Evolutionary conservation across 2,888 invertebrate species (phyloP), one percentile per base, ranked within the genome.

Genomic region (Griposia aprilina): DNA sequence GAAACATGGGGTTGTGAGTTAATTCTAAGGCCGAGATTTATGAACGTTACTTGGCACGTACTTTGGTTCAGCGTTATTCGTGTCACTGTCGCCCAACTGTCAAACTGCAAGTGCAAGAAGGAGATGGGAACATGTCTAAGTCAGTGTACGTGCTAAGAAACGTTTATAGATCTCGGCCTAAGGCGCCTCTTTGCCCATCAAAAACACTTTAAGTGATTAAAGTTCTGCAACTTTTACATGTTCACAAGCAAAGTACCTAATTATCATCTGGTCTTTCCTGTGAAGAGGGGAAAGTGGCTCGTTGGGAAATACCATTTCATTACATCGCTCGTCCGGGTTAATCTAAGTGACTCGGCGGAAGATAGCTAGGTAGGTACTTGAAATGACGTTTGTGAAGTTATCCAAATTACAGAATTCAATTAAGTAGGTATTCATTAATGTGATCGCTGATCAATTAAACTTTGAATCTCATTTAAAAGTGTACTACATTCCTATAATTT

Each of bases 261-360:
- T 76, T 41, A 48, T 36, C 36, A 55, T 62, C 82, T 82, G 82
- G 67, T 62, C 0, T 82, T 80, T 82, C 77, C 77, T 20, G 23
- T 7, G 15, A 2, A 26, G 26, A 36, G 45, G 81, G 11, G 57
- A 78, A 78, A 78, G 50, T 41, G 11, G 57, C 41, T 41, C 23
- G 7, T 23, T 50, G 23, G 71, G 60, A 30, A 81, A 81, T 70
- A 80, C 81, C 55, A 20, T n/a, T 23, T 36, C 26, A 48, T 69
- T n/a, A 26, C 26, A 26, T 45, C 36, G n/a, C n/a, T n/a, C n/a
- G 30, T 73, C 45, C 50, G 80, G 70, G 80, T 80, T 48, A 68
- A 10, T 48, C 23, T 48, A 26, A 48, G 17, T 17, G 48, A 36
- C 48, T 59, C 23, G 23, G 10, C 13, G 48, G 55, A 41, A 57